Evolutionary conservation across 2,888 invertebrate genomes (phyloP).

Genomic region (Drosophila aldrichi): DNA sequence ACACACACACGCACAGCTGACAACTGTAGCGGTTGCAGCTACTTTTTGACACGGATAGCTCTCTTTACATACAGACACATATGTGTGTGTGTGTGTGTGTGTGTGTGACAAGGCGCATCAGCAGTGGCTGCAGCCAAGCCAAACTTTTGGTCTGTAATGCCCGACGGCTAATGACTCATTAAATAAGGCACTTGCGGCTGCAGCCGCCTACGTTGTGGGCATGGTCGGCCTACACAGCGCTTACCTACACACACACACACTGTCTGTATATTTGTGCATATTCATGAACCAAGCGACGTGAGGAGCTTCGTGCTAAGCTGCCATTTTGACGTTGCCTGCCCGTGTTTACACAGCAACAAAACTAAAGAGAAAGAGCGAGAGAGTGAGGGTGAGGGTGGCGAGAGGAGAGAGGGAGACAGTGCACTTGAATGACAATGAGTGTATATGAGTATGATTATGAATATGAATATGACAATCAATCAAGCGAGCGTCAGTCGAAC

Average conservation of each 20-base stretch:
- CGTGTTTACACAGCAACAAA: slow-evolving; percentile 57
- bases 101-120: slow-evolving; percentile 14
- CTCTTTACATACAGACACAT: no score
- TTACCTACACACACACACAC: background rate
- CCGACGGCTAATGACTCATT: slow-evolving; percentile 73
- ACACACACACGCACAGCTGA: slow-evolving; percentile 39
- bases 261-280: slow-evolving; percentile 58
- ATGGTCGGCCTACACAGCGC: slow-evolving; percentile 12
- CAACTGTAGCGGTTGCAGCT: slow-evolving; percentile 61
- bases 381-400: background rate
- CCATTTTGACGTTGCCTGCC: slow-evolving; percentile 69
- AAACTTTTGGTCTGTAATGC: slow-evolving; percentile 45
- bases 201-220: slow-evolving; percentile 23
- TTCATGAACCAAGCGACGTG: slow-evolving; percentile 68
- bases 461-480: slow-evolving; percentile 74
- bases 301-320: slow-evolving; percentile 74
- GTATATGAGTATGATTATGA: slow-evolving; percentile 56
- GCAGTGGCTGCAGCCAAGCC: slow-evolving; percentile 37
- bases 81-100: background rate
- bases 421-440: slow-evolving; percentile 61
- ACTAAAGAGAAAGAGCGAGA: background rate
- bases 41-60: slow-evolving; percentile 65
- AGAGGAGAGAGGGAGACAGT: slow-evolving; percentile 1
- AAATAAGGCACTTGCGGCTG: slow-evolving; percentile 63
- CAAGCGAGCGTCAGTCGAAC: slow-evolving; percentile 62